Base-by-base conservation (phyloP, 2,113 vertebrate genomes). In the Catharus minimus region DNA sequence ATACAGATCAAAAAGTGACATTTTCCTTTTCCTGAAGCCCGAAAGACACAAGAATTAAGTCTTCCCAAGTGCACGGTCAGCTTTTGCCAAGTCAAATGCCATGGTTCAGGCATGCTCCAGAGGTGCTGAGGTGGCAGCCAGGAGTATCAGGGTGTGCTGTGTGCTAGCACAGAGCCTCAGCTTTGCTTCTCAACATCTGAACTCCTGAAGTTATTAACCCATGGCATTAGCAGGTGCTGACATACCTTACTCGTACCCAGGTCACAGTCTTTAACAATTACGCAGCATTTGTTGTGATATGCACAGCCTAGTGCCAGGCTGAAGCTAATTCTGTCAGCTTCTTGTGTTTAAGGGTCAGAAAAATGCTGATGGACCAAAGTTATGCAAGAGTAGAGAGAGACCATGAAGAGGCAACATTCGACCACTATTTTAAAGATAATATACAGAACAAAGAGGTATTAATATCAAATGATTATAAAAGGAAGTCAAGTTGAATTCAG, bases 401-500 rank as follows among this genome's bases (percentile, higher is more conserved):
- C 53, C 5, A 0, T 53, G 82, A 71, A 56, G 68, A 91, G 80
- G 61, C 81, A 72, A 83, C 77, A 39, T 24, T 60, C 3, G 0
- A 77, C 82, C 65, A 68, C 1, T 76, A 39, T 90, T 68, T 84
- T 81, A 93, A 86, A 66, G 82, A 58, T 74, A 80, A 86, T 15
- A 3, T 30, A 24, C 58, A 94, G 80, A 76, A 84, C 83, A 82
- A 77, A 86, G 88, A 92, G 61, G 12, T 89, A 39, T 74, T 86
- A 21, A 69, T 53, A 32, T 12, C 57, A 83, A 75, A 36, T 72
- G 2, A 23, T 66, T 75, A 57, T n/a, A 24, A 79, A 81, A 91
- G 65, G 74, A 92, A 91, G 71, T 82, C 38, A 55, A 86, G 83
- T 78, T 89, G 92, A 95, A 95, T 93, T 93, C 94, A 95, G 81